Evolutionary conservation across 2,797 vertebrate genomes (phyloP), one percentile per base, ranked within the genome.

Genomic region (Otolemur crassicaudatus): DNA sequence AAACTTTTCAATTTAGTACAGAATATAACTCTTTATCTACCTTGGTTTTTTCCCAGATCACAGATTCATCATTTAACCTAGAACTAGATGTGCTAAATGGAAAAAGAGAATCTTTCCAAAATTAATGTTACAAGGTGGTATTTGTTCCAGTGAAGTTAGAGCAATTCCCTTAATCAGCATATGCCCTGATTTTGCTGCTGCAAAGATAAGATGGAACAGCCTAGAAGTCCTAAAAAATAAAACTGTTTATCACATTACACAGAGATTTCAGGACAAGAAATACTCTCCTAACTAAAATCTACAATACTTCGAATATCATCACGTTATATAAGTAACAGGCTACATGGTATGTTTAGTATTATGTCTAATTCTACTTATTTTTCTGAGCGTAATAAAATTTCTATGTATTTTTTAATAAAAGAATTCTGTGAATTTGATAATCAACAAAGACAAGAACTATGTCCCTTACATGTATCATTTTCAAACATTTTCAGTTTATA

Each of bases 31-130:
- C 61, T 96, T 95, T 94, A 96, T 95, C 86, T 95, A 87, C 49
- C 13, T 91, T 92, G 82, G 7, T 93, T 97, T 92, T 56, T 94
- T 91, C 63, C 61, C 80, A 63, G 69, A 96, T 91, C 88, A 95
- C 53, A 94, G 60, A 96, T 96, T 96, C 60, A 93, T 97, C 96
- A 97, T 88, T 98, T 97, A 97, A 75, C 76, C 92, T 76, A 93
- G 73, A 92, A 92, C 69, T 90, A 79, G 58, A 67, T 90, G 63
- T 91, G 79, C 72, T 91, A 97, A 97, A 80, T 95, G 56, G 49
- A 65, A 92, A 97, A 95, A 43, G n/a, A 14, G 60, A 94, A 87
- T 53, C 79, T 80, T 96, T 90, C 73, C 88, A 94, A 97, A 97
- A 93, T 96, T 96, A 96, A 96, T 94, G 72, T 85, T 96, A 88